Evolutionary conservation across 2,888 invertebrate genomes (phyloP), one percentile per base, ranked within the genome.

Genomic region (Keiferia lycopersicella): DNA sequence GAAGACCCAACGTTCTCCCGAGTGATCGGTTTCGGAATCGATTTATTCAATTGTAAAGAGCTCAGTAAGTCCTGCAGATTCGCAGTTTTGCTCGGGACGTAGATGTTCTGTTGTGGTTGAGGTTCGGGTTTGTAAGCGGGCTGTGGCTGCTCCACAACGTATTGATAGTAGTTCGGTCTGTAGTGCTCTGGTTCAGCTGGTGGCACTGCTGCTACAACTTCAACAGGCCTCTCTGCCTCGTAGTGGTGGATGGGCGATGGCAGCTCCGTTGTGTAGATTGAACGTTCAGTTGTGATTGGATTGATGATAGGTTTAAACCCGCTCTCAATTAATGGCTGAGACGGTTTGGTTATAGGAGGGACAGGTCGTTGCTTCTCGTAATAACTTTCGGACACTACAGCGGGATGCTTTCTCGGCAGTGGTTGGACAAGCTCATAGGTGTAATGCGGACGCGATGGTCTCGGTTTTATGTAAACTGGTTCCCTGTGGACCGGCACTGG

Each of bases 1-100:
- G 96, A 96, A 67, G 95, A 94, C 71, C 96, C 95, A 57, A 96
- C 94, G 74, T 96, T 96, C 70, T 96, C 95, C 62, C 94, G 93
- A 4, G 95, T 96, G 30, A 96, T 91, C 10, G 94, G 95, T 71
- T 95, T 95, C 0, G 96, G 96, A 70, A 97, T 87, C 56, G 95
- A 94, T 82, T 96, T 96, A 71, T 94, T 94, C 18, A 95, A 88
- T 81, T 96, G 96, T 34, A 96, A 87, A 65, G 96, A 95, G 77
- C 95, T 95, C 48, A 96, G 77, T 67, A 96, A 93, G 68, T 94
- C 92, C 20, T 83, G 83, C 66, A 91, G 72, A 51, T 80, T 82
- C 56, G 83, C 73, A 11, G 81, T 73, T 65, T 83, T 83, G 10
- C 81, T 67, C 61, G 77, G 66, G 48, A 72, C 72, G 60, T 73